Percentiles rank a stretch among this genome's conserved stretches.
phyloP scores from a whole-genome alignment of 1,140 invertebrate genomes.

The Luehdorfia chinensis region DNA sequence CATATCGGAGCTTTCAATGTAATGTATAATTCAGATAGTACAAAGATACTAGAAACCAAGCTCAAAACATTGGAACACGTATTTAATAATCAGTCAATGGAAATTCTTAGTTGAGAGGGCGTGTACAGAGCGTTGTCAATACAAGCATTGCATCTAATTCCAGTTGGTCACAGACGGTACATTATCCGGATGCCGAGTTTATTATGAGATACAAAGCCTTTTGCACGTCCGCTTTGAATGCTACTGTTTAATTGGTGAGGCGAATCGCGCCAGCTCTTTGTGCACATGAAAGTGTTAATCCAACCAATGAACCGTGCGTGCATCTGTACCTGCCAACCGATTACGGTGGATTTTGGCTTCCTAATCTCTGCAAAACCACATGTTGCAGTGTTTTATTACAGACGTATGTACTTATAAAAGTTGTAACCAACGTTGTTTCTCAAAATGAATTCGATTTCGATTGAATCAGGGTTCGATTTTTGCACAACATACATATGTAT shows the following conservation, averaged over 20 bases:
- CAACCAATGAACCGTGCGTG: slow-evolving; percentile 36
- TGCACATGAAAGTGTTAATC: slow-evolving; percentile 41
- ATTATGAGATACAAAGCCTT: slow-evolving; percentile 62
- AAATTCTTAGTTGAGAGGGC: slow-evolving; percentile 14
- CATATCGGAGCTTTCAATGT: neutral
- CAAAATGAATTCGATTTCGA: too few relatives aligned
- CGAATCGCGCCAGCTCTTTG: slow-evolving; percentile 39
- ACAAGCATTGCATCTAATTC: slow-evolving; percentile 30
- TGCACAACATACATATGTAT: too few relatives aligned
- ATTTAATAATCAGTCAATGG: slow-evolving; percentile 8
- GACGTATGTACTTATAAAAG: too few relatives aligned
- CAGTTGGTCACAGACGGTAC: slow-evolving; percentile 25
- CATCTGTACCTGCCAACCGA: slow-evolving; percentile 26
- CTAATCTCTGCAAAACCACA: neutral
- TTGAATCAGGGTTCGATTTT: too few relatives aligned
- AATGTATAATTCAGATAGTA: too few relatives aligned
- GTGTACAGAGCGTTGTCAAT: slow-evolving; percentile 1
- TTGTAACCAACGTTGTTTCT: too few relatives aligned
- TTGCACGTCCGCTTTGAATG: slow-evolving; percentile 42
- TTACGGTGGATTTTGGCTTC: slow-evolving; percentile 3
- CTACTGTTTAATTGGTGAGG: slow-evolving; percentile 54
- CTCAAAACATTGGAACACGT: slow-evolving; percentile 17
- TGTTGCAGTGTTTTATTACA: too few relatives aligned
- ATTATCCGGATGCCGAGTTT: slow-evolving; percentile 37
- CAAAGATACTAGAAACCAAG: too few relatives aligned